Percentiles rank a stretch among this genome's conserved stretches.
Evolutionary conservation across 2,113 vertebrate genomes (phyloP).

Genomic region (Odontophorus gujanensis): DNA sequence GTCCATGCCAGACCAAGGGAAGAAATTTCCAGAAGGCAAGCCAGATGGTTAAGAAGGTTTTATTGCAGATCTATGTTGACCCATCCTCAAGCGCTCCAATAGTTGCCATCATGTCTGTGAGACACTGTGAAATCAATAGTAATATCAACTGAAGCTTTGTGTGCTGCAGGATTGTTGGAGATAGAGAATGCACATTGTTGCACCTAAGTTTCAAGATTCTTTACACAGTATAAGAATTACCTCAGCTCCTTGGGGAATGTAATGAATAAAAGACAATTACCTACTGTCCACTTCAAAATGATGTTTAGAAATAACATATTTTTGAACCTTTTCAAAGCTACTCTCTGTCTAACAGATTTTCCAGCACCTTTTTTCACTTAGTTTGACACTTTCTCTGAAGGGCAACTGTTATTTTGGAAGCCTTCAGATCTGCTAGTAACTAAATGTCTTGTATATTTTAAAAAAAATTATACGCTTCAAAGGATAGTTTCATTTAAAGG

Average conservation of each 20-base stretch:
- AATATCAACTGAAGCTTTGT: background rate
- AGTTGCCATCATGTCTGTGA: background rate
- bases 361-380: background rate
- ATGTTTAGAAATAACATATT: background rate
- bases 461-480: background rate
- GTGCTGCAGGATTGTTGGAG: background rate
- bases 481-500: background rate
- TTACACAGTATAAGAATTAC: background rate
- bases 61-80: conserved; percentile 14
- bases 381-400: background rate
- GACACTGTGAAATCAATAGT: background rate
- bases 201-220: background rate
- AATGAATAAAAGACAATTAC: background rate
- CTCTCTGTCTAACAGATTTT: background rate
- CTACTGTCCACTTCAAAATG: background rate
- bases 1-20: background rate
- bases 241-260: background rate
- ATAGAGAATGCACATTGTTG: background rate
- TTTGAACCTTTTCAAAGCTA: background rate
- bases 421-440: background rate
- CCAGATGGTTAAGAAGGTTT: conserved; percentile 57
- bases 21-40: conserved; percentile 61
- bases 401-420: background rate
- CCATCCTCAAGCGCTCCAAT: conserved; percentile 1
- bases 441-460: background rate